Conservation (phyloP, 1,140 invertebrate species). For the Muscidifurax raptorellus region DNA sequence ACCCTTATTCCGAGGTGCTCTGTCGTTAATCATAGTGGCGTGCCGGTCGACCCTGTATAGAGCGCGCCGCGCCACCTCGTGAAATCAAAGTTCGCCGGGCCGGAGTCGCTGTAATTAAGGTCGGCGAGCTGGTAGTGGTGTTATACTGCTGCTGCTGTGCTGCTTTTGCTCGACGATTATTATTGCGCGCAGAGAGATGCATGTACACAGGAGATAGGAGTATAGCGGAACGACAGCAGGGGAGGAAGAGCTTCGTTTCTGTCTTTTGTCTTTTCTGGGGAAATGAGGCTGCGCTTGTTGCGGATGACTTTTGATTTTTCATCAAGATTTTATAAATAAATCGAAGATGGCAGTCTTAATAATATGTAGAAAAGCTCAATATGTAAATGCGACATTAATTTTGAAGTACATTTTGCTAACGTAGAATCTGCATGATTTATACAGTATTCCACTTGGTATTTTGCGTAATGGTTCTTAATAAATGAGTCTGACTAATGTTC, state of each 20-base stretch:
- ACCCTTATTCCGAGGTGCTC: background rate
- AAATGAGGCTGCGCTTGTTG: background rate
- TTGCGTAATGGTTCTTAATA: background rate
- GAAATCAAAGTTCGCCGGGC: slow-evolving; percentile 29
- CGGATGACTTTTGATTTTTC: no score
- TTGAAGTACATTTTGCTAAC: background rate
- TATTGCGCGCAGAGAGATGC: background rate
- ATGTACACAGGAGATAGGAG: background rate
- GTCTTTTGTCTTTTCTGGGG: background rate
- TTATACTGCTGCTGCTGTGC: background rate
- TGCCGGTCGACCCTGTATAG: background rate
- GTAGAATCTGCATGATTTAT: background rate
- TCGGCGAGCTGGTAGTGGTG: background rate
- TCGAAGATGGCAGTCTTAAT: no score
- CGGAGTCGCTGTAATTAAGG: slow-evolving; percentile 12
- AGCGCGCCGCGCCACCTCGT: background rate
- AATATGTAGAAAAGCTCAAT: no score
- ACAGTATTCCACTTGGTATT: background rate
- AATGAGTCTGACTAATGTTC: background rate
- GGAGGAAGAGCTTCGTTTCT: background rate
- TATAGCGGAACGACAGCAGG: background rate
- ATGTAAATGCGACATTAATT: no score
- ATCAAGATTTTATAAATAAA: no score
- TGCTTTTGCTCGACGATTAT: background rate
- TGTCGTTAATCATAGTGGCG: slow-evolving; percentile 32